phyloP scores from a whole-genome alignment of 2,797 vertebrate species.

The Paedocypris micromegethes region DNA sequence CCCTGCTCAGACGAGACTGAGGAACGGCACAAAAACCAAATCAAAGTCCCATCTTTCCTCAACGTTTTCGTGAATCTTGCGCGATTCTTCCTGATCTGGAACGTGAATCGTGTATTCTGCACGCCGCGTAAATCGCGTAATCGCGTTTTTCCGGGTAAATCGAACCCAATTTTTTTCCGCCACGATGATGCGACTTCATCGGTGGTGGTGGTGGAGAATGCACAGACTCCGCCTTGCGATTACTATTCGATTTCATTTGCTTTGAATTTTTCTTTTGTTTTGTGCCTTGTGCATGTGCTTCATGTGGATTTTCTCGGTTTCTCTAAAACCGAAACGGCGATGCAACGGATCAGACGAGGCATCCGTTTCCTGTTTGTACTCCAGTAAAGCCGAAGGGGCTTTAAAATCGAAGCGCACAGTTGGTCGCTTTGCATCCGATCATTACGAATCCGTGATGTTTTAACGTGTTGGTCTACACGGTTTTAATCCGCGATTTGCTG shows the following conservation, averaged over 20 bases:
- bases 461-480: no score
- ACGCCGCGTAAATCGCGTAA: no score
- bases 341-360: no score
- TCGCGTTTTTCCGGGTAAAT: no score
- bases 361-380: conserved; percentile 1
- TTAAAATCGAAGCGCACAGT: conserved; percentile 8
- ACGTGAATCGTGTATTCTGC: no score
- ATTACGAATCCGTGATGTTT: not conserved
- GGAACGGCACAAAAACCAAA: no score
- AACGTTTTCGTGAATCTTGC: no score
- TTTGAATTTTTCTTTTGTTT: not conserved
- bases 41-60: no score
- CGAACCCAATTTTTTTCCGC: not conserved
- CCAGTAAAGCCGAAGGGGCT: conserved; percentile 27
- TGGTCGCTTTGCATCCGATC: conserved; percentile 31
- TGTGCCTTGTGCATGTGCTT: conserved; percentile 37
- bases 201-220: conserved; percentile 44
- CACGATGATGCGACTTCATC: conserved; percentile 37
- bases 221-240: conserved; percentile 23
- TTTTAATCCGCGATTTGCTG: conserved; percentile 30
- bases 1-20: no score
- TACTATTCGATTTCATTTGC: not conserved
- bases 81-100: no score
- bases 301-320: conserved; percentile 33
- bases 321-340: conserved; percentile 26